A percentile compares a stretch with the other conserved stretches of the same genome.
These are phyloP conservation scores for Dryobota labecula DNA, from an alignment of 2,888 invertebrate species.

Conservation along the genomic window DNA sequence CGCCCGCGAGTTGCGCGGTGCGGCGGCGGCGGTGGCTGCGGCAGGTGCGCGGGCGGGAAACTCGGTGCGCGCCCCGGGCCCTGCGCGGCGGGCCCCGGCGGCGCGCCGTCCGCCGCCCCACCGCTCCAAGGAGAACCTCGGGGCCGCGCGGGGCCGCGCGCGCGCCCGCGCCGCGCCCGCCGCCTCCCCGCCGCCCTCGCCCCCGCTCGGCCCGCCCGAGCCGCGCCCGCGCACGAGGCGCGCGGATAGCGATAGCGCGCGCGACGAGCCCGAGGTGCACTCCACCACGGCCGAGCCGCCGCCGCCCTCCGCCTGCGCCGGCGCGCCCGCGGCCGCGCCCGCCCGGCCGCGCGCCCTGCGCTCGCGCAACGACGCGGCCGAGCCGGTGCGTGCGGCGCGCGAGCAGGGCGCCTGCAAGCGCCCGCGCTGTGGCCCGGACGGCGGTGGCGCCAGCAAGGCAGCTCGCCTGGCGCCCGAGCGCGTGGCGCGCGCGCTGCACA, in stretches of 20 bases:
- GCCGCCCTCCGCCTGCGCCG: constrained; percentile 69
- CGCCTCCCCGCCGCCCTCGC: constrained; percentile 67
- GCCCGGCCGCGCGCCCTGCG: constrained; percentile 54
- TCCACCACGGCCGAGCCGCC: constrained; percentile 75
- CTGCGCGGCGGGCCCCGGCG: constrained; percentile 83
- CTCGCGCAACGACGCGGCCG: constrained; percentile 74
- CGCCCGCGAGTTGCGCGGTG: constrained; percentile 75
- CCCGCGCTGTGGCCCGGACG: constrained; percentile 56
- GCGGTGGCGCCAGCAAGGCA: constrained; percentile 65
- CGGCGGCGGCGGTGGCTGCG: constrained; percentile 70
- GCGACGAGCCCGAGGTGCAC: constrained; percentile 76
- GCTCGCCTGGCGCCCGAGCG: constrained; percentile 70
- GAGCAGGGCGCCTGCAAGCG: constrained; percentile 59
- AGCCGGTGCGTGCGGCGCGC: constrained; percentile 68
- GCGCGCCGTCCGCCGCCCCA: constrained; percentile 78
- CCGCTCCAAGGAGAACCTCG: constrained; percentile 87
- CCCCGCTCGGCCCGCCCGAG: constrained; percentile 61
- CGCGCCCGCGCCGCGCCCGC: constrained; percentile 77
- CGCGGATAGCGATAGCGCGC: constrained; percentile 71
- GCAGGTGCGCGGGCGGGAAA: constrained; percentile 81
- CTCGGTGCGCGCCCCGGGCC: constrained; percentile 85
- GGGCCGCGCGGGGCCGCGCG: constrained; percentile 78
- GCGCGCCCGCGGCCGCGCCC: constrained; percentile 66
- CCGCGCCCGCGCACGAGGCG: constrained; percentile 69
- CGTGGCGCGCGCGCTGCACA: constrained; percentile 73